Evolutionary conservation across 2,113 vertebrate species (phyloP).

Genomic region (Dolichallabes microphthalmus): DNA sequence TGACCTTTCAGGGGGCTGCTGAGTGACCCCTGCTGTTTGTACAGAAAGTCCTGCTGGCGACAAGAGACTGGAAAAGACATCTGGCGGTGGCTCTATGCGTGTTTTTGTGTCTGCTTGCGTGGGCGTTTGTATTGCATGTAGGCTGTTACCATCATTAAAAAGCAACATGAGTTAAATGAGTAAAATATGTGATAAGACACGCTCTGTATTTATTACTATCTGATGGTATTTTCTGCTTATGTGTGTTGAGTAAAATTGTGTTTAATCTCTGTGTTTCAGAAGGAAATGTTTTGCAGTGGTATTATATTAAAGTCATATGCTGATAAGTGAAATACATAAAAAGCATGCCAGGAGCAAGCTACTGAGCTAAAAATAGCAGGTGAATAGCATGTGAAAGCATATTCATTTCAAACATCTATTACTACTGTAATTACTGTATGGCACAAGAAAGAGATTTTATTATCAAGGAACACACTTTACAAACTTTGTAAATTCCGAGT

Average conservation of each 20-base stretch:
- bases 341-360: neutral
- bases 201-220: neutral
- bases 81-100: slow-evolving; percentile 63
- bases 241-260: neutral
- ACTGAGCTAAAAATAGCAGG: neutral
- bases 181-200: neutral
- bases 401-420: neutral
- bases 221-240: neutral
- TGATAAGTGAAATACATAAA: neutral
- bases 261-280: neutral
- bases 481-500: neutral
- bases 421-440: neutral
- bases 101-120: slow-evolving; percentile 34
- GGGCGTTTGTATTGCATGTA: slow-evolving; percentile 5
- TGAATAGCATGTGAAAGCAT: neutral
- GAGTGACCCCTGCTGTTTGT: slow-evolving; percentile 66
- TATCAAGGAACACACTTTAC: neutral
- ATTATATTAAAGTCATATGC: neutral
- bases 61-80: slow-evolving; percentile 64
- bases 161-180: slow-evolving; percentile 5
- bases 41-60: slow-evolving; percentile 60
- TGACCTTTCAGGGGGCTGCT: slow-evolving; percentile 67
- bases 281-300: neutral
- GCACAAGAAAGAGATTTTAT: neutral
- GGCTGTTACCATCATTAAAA: slow-evolving; percentile 27